Evolutionary conservation across 1,140 invertebrate genomes (phyloP).

Genomic region (Drosophila arizonae): DNA sequence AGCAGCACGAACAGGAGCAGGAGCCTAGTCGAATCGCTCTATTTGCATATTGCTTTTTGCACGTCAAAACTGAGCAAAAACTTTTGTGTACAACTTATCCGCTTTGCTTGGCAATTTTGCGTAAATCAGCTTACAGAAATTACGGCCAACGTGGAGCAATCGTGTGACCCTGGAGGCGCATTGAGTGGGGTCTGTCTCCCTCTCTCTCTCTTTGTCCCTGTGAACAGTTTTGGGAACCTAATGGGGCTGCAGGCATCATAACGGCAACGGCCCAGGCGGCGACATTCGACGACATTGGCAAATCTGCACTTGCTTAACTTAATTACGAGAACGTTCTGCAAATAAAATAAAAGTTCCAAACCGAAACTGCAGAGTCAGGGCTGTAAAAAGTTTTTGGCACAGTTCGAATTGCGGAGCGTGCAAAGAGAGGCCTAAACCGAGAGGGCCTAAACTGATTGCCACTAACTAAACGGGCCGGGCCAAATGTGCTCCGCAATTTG

Average conservation of each 20-base stretch:
- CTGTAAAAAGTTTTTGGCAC: slow-evolving; percentile 55
- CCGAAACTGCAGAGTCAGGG: slow-evolving; percentile 51
- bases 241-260: not conserved
- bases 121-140: slow-evolving; percentile 77
- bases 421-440: slow-evolving; percentile 27
- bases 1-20: not conserved
- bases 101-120: slow-evolving; percentile 63
- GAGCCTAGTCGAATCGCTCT: slow-evolving; percentile 48
- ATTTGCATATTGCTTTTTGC: slow-evolving; percentile 74
- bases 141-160: slow-evolving; percentile 52
- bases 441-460: slow-evolving; percentile 48
- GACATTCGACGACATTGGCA: slow-evolving; percentile 37
- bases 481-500: slow-evolving; percentile 61
- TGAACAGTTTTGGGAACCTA: not conserved
- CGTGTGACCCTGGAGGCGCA: slow-evolving; percentile 26
- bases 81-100: slow-evolving; percentile 71
- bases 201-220: no score
- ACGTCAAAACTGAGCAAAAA: slow-evolving; percentile 43
- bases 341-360: slow-evolving; percentile 68
- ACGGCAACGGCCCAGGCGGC: not conserved
- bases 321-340: slow-evolving; percentile 63
- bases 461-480: slow-evolving; percentile 27
- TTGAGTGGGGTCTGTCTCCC: slow-evolving; percentile 12
- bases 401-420: slow-evolving; percentile 25
- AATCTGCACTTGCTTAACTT: slow-evolving; percentile 76